Evolutionary conservation across 2,113 vertebrate genomes (phyloP), one percentile per base, ranked within the genome.

Genomic region (Myotis yumanensis): DNA sequence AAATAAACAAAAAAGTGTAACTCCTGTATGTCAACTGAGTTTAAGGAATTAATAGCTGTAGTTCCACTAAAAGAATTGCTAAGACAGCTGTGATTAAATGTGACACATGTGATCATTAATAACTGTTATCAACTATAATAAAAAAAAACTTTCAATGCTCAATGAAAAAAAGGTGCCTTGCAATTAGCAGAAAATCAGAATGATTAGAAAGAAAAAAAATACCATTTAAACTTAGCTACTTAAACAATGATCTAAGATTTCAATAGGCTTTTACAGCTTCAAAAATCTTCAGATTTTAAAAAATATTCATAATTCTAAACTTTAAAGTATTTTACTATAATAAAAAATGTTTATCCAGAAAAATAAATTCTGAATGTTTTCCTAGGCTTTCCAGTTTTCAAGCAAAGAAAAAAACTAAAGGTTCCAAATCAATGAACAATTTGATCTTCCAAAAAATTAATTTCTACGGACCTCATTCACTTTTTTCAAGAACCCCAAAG

Each of bases 71-170:
- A 86, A 95, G 89, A 97, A 95, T 89, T 94, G 94, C 30, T 54
- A 96, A 97, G 80, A 97, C 0, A 95, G 98, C 96, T 92, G 69
- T 96, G 86, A 97, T 97, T 91, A 93, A 86, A 88, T 82, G 82
- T 94, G 85, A 75, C 54, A 90, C 71, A 69, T 88, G 48, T 81
- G 0, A 94, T 89, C 32, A 86, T 77, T 93, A 83, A 91, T 59
- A 95, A 96, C 37, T 94, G 72, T 83, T 62, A 9, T 43, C 25
- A 82, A 30, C 54, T 62, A 82, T 62, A 81, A 59, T 81, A 25
- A 59, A 12, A 11, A 59, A 72, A 89, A 95, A 28, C 85, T 91
- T 73, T 89, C 37, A 75, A 77, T 90, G 84, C 32, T 93, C 88
- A 96, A 69, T 92, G 77, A 35, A 89, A 94, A 94, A 80, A 92